A percentile compares a stretch with the other conserved stretches of the same genome.
These are phyloP conservation scores for Pseudolycoriella hygida DNA, from an alignment of 2,888 invertebrate genomes.

Conservation along the genomic window DNA sequence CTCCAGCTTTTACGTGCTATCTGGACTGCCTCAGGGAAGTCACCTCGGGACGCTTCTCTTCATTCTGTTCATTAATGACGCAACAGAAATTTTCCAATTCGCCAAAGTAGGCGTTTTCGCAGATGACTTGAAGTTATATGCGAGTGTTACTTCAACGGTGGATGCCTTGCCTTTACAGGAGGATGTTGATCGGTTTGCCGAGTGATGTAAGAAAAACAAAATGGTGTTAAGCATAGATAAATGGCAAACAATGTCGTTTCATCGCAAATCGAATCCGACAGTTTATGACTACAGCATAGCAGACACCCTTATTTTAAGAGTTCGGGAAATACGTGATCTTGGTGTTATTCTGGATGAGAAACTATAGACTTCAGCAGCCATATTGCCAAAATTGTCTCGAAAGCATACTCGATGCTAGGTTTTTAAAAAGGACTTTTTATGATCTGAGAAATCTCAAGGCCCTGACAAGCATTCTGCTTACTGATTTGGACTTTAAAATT, in stretches of 20 bases:
- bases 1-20: neutral
- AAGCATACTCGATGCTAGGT: neutral
- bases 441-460: no score
- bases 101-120: neutral
- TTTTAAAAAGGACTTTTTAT: neutral
- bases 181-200: neutral
- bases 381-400: conserved; percentile 19
- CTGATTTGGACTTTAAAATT: no score
- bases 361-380: neutral
- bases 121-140: neutral
- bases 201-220: neutral
- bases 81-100: neutral
- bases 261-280: neutral
- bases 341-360: neutral
- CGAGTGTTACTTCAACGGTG: no score
- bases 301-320: neutral
- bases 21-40: neutral
- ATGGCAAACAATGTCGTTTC: neutral
- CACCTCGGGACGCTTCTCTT: conserved; percentile 1
- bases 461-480: no score
- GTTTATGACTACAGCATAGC: neutral
- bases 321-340: neutral
- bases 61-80: neutral
- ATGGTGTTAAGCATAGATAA: neutral
- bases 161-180: neutral